Base-by-base conservation (phyloP, 2,888 invertebrate species). In the Leptopilina drosophilae region DNA sequence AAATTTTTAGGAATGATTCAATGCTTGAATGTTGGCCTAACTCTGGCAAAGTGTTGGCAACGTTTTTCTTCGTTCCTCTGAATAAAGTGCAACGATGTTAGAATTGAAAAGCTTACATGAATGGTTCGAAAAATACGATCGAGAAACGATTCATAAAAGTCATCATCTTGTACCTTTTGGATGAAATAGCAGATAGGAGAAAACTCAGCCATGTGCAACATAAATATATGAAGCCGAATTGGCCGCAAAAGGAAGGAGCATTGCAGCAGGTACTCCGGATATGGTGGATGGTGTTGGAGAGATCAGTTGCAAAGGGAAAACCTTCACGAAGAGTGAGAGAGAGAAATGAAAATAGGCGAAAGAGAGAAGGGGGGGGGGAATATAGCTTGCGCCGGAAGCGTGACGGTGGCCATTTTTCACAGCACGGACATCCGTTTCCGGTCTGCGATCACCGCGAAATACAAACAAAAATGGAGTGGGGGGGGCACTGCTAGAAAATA, bases 371-470 rank as follows among this genome's bases (percentile, higher is more conserved):
- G 42, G 42, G 1, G 12, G 49, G 80, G 82, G 78, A 81, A 73
- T 69, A 77, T 81, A 85, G 78, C 81, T 77, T 76, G 80, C 79
- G 77, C 86, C 88, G 91, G 90, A 90, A 89, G 82, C 86, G 83
- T 85, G 83, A 83, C 87, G 86, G 87, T 83, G 84, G 88, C 89
- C 90, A 91, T 91, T 91, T 90, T 89, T 91, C 91, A 90, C 87
- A 73, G 82, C 84, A 83, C 89, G 90, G 90, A 90, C 87, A 84
- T 91, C 90, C 91, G 90, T 86, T 91, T 89, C 90, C 90, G 89
- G 85, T 86, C 76, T 78, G 83, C 87, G 86, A 89, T 89, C 89
- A 85, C 88, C 88, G 82, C 88, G 85, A 88, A 87, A 89, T 86
- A 88, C 88, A 89, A 89, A 90, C 86, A 88, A 89, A 89, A 90